These are phyloP conservation scores for Aselliscus stoliczkanus DNA, from an alignment of 2,797 vertebrate species.

Conservation along the genomic window DNA sequence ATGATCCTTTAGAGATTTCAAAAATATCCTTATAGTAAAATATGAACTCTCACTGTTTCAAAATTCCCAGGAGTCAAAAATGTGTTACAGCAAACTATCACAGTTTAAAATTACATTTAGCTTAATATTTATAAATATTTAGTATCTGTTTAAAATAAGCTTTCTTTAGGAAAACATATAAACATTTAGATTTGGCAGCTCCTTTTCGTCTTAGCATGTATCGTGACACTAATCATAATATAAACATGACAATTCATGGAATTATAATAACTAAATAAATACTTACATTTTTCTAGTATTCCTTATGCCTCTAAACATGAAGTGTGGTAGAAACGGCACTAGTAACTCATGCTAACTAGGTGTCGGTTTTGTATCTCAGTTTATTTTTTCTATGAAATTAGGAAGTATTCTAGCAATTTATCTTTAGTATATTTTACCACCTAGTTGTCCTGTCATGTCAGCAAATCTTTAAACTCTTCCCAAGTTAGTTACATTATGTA, in stretches of 20 bases:
- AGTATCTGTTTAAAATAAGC: slow-evolving; percentile 34
- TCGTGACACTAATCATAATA: neutral
- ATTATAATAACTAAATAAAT: slow-evolving; percentile 16
- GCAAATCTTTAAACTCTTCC: neutral
- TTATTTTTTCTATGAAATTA: neutral
- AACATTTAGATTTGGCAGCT: neutral
- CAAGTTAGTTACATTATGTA: neutral
- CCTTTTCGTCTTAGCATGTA: neutral
- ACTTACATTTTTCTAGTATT: neutral
- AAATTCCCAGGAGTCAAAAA: slow-evolving; percentile 45
- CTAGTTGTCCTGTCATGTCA: neutral
- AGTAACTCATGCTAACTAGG: neutral
- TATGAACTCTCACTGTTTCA: slow-evolving; percentile 18
- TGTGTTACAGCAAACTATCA: slow-evolving; percentile 33
- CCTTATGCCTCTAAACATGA: neutral
- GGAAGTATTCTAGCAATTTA: neutral
- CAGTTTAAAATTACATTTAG: slow-evolving; percentile 60
- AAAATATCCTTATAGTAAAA: slow-evolving; percentile 61
- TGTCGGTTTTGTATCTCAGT: neutral
- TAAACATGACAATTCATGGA: neutral
- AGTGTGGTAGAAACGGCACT: neutral
- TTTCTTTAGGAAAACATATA: slow-evolving; percentile 27
- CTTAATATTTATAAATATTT: slow-evolving; percentile 69
- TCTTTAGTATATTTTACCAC: neutral
- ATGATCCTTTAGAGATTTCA: slow-evolving; percentile 41